Evolutionary conservation across 2,888 invertebrate species (phyloP).

Genomic region (Melinaea menophilus): DNA sequence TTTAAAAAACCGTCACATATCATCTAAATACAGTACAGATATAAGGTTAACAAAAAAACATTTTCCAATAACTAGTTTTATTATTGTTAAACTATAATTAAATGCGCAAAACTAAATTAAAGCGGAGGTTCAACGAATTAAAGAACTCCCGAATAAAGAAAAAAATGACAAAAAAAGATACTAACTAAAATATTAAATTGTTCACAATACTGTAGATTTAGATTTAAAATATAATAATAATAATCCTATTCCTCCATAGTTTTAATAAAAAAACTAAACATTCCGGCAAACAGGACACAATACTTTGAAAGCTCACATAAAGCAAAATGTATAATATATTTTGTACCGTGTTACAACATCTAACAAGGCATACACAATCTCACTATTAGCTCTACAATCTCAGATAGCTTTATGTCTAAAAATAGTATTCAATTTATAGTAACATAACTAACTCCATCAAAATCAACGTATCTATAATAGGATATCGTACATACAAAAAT

Average conservation of each 20-base stretch:
- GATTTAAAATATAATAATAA: too few species aligned
- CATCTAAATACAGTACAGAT: too few species aligned
- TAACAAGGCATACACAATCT: slow-evolving; percentile 5
- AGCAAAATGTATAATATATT: neutral
- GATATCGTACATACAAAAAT: neutral
- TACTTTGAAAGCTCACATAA: slow-evolving; percentile 1
- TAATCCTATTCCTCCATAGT: neutral
- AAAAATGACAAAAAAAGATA: too few species aligned
- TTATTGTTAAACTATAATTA: too few species aligned
- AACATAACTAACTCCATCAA: too few species aligned
- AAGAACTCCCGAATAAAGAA: too few species aligned
- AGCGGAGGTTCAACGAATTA: too few species aligned
- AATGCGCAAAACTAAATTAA: too few species aligned
- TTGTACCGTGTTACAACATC: neutral
- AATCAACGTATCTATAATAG: slow-evolving; percentile 1
- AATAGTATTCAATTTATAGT: slow-evolving; percentile 1
- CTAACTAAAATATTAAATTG: too few species aligned
- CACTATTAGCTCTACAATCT: slow-evolving; percentile 1
- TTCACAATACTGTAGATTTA: too few species aligned
- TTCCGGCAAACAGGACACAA: neutral
- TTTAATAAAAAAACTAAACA: neutral
- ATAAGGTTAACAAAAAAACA: too few species aligned
- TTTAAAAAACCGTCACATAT: slow-evolving; percentile 30
- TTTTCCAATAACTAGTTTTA: too few species aligned
- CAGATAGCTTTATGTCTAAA: slow-evolving; percentile 1